phyloP scores from a whole-genome alignment of 2,888 invertebrate genomes.

The Sturmia bella region DNA sequence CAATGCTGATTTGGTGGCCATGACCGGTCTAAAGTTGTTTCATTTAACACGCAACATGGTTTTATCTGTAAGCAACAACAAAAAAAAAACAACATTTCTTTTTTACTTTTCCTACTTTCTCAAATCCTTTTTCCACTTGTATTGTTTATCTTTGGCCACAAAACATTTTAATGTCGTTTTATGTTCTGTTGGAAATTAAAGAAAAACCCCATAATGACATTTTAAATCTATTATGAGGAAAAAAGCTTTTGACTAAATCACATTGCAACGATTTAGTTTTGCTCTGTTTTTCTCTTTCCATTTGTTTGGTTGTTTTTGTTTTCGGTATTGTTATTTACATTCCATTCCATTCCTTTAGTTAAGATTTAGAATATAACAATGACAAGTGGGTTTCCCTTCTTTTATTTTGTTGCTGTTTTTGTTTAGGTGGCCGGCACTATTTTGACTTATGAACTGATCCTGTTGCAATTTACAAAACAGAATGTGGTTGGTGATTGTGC shows the following conservation, averaged over 20 bases:
- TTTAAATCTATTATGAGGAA: constrained; percentile 14
- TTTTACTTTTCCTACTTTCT: not conserved
- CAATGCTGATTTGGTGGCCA: constrained; percentile 78
- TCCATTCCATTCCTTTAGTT: too few species aligned
- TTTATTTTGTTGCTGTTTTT: not conserved
- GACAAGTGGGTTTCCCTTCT: not conserved
- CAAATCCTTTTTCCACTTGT: not conserved
- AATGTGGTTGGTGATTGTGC: constrained; percentile 75
- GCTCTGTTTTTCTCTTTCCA: not conserved
- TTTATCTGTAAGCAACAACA: constrained; percentile 75
- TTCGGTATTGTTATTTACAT: not conserved
- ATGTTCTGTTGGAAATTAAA: not conserved
- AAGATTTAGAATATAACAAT: not conserved
- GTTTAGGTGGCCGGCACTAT: constrained; percentile 84
- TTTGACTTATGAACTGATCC: constrained; percentile 84
- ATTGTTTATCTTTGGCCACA: not conserved
- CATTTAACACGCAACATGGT: constrained; percentile 79
- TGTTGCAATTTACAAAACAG: constrained; percentile 83
- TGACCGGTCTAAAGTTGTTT: constrained; percentile 81
- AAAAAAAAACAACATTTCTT: not conserved
- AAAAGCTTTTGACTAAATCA: constrained; percentile 17
- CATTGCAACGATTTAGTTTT: not conserved
- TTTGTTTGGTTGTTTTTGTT: not conserved
- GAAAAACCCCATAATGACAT: constrained; percentile 27
- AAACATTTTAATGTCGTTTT: constrained; percentile 20